Percentiles rank a stretch among this genome's conserved stretches.
phyloP scores from a whole-genome alignment of 2,888 invertebrate genomes.

The Brachyptera risi region DNA sequence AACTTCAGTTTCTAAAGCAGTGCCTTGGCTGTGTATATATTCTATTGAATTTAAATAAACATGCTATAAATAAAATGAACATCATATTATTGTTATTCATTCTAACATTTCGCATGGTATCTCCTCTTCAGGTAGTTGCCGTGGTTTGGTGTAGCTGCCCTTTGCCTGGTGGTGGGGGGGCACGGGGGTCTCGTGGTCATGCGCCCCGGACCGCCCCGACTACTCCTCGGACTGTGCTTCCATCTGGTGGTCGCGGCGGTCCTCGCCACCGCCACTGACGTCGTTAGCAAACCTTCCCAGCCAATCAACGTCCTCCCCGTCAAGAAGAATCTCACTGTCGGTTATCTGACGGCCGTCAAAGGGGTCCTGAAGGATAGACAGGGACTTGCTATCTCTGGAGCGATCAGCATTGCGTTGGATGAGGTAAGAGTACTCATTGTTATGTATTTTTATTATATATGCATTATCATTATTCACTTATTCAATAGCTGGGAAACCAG shows the following conservation, averaged over 20 bases:
- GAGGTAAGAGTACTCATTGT: constrained; percentile 64
- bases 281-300: constrained; percentile 31
- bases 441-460: too few species aligned
- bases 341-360: constrained; percentile 80
- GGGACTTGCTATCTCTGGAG: constrained; percentile 86
- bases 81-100: too few species aligned
- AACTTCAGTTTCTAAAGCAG: too few species aligned
- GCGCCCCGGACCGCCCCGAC: constrained; percentile 56
- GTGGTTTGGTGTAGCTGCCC: constrained; percentile 58
- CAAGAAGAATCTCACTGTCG: constrained; percentile 62
- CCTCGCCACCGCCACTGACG: constrained; percentile 28
- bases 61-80: too few species aligned
- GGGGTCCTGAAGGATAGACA: constrained; percentile 73
- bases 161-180: constrained; percentile 46
- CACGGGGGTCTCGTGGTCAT: constrained; percentile 55
- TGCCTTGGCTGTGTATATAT: too few species aligned
- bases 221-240: constrained; percentile 42
- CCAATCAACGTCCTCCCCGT: constrained; percentile 31
- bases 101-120: constrained; percentile 46
- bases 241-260: constrained; percentile 28
- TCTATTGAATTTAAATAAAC: too few species aligned
- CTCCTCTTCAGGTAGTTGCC: constrained; percentile 46
- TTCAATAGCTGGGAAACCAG: too few species aligned
- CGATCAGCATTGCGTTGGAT: constrained; percentile 82
- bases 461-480: too few species aligned